Percentiles rank a stretch among this genome's conserved stretches.
These are phyloP conservation scores for Macrostomum lignano DNA, from an alignment of 1,140 invertebrate genomes.

Conservation along the genomic window DNA sequence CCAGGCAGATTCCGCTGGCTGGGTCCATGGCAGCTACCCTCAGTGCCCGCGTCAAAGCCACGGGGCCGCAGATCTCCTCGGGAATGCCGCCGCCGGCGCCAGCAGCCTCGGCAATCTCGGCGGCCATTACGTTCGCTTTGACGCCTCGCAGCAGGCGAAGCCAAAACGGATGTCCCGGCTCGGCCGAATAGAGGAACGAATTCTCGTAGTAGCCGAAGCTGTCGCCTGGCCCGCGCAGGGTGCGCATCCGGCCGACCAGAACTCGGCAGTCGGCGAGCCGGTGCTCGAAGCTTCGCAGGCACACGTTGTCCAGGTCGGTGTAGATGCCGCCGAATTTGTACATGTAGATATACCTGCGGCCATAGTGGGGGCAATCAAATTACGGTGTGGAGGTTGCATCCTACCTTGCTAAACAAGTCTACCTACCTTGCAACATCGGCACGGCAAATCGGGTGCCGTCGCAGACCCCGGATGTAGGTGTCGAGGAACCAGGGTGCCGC, in stretches of 20 bases:
- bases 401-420: neutral
- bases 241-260: neutral
- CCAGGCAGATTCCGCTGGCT: too few species aligned
- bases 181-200: constrained; percentile 1
- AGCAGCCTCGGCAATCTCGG: too few species aligned
- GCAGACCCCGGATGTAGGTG: too few species aligned
- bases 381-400: too few species aligned
- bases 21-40: too few species aligned
- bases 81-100: too few species aligned
- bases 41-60: too few species aligned
- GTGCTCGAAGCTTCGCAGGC: neutral
- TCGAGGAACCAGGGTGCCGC: constrained; percentile 1
- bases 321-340: neutral
- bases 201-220: neutral
- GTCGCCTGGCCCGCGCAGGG: neutral
- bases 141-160: neutral
- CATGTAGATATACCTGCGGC: neutral
- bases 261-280: neutral
- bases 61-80: too few species aligned
- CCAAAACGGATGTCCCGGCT: neutral
- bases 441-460: too few species aligned
- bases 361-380: too few species aligned
- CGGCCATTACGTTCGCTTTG: too few species aligned
- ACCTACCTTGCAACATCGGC: neutral
- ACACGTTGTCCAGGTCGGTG: neutral